These are phyloP conservation scores for Ypsolopha sequella DNA, from an alignment of 2,888 invertebrate genomes.

Conservation along the genomic window DNA sequence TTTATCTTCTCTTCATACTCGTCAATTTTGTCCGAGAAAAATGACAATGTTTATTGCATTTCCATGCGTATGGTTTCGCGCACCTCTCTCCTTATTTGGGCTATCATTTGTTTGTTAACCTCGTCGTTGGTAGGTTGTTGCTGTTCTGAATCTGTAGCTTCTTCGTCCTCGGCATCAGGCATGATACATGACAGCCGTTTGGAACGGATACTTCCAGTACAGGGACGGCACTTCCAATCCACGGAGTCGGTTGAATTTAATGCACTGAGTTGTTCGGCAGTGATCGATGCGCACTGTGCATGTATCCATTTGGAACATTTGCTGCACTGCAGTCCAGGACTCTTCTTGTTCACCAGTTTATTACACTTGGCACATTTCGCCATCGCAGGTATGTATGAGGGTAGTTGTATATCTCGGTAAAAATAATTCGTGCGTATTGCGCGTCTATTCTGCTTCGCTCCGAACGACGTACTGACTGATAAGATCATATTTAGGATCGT, in stretches of 20 bases:
- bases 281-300: slow-evolving; percentile 3
- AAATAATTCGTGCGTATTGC: neutral
- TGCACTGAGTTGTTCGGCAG: slow-evolving; percentile 3
- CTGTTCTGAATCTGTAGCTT: slow-evolving; percentile 13
- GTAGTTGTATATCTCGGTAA: neutral
- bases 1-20: slow-evolving; percentile 5
- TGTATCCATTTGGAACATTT: slow-evolving; percentile 10
- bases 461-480: neutral
- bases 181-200: neutral
- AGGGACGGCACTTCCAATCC: slow-evolving; percentile 7
- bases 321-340: slow-evolving; percentile 8
- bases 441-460: neutral
- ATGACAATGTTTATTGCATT: neutral
- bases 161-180: slow-evolving; percentile 9
- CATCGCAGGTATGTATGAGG: slow-evolving; percentile 1
- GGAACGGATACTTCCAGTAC: neutral
- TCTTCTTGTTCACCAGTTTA: slow-evolving; percentile 7
- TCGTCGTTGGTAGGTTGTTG: neutral
- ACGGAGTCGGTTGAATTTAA: slow-evolving; percentile 6
- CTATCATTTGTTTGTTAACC: neutral
- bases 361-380: slow-evolving; percentile 7
- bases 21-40: slow-evolving; percentile 5
- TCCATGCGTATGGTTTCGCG: neutral
- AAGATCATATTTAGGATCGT: too few species aligned
- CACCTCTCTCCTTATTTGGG: neutral